Evolutionary conservation across 2,797 vertebrate species (phyloP).

Genomic region (Carcharodon carcharias): DNA sequence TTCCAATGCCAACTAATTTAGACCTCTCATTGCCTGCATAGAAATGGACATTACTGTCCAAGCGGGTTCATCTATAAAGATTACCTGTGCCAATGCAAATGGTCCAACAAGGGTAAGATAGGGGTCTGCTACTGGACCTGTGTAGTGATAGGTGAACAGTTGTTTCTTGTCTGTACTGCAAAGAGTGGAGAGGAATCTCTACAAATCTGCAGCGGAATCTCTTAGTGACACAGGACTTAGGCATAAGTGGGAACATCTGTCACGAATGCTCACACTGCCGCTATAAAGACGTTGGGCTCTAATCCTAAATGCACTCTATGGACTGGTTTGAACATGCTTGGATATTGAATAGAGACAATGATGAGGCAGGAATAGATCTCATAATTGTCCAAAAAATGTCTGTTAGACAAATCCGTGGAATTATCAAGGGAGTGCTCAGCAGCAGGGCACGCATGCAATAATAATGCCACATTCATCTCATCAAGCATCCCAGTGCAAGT

Average conservation of each 20-base stretch:
- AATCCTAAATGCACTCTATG: background rate
- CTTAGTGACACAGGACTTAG: background rate
- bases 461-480: slow-evolving; percentile 19
- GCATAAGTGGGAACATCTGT: background rate
- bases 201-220: background rate
- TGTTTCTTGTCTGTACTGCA: background rate
- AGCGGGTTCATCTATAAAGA: background rate
- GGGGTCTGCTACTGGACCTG: background rate
- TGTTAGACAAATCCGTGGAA: background rate
- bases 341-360: background rate
- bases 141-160: background rate
- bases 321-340: background rate
- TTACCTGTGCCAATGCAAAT: background rate
- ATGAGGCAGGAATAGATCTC: background rate
- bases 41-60: background rate
- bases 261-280: background rate
- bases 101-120: background rate
- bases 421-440: background rate
- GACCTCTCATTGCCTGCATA: background rate
- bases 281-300: background rate
- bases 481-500: background rate
- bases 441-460: background rate
- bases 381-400: background rate
- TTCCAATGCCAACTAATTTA: background rate
- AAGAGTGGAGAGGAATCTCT: background rate